phyloP scores from a whole-genome alignment of 1,140 invertebrate genomes.

The Drosophila albomicans region DNA sequence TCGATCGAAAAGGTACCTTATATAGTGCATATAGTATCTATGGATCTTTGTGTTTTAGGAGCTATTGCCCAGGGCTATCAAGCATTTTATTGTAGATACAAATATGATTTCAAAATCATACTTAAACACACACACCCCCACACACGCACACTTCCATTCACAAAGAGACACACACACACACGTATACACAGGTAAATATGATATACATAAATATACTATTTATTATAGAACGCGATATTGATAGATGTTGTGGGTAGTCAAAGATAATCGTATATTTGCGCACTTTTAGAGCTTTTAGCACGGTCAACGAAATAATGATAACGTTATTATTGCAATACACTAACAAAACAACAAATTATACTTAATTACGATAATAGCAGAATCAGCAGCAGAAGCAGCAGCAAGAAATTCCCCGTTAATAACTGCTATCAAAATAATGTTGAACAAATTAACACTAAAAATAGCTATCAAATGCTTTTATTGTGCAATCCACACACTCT shows the following conservation, averaged over 20 bases:
- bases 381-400: slow-evolving; percentile 12
- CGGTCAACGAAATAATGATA: slow-evolving; percentile 69
- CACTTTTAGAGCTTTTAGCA: slow-evolving; percentile 81
- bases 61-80: slow-evolving; percentile 37
- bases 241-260: slow-evolving; percentile 36
- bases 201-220: slow-evolving; percentile 23
- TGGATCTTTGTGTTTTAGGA: slow-evolving; percentile 27
- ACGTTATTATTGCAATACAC: slow-evolving; percentile 55
- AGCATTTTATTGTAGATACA: slow-evolving; percentile 34
- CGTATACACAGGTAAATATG: neutral
- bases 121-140: slow-evolving; percentile 4
- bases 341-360: slow-evolving; percentile 12
- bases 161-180: slow-evolving; percentile 4
- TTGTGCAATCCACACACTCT: slow-evolving; percentile 44
- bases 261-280: slow-evolving; percentile 69
- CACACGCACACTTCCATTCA: slow-evolving; percentile 11
- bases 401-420: slow-evolving; percentile 33
- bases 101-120: slow-evolving; percentile 28
- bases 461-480: slow-evolving; percentile 65
- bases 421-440: slow-evolving; percentile 56
- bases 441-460: slow-evolving; percentile 46
- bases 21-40: slow-evolving; percentile 26
- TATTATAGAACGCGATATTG: slow-evolving; percentile 25
- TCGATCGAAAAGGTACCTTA: slow-evolving; percentile 62
- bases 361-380: slow-evolving; percentile 33